These are phyloP conservation scores for Rhipidura dahli DNA, from an alignment of 2,113 vertebrate species.

Conservation along the genomic window DNA sequence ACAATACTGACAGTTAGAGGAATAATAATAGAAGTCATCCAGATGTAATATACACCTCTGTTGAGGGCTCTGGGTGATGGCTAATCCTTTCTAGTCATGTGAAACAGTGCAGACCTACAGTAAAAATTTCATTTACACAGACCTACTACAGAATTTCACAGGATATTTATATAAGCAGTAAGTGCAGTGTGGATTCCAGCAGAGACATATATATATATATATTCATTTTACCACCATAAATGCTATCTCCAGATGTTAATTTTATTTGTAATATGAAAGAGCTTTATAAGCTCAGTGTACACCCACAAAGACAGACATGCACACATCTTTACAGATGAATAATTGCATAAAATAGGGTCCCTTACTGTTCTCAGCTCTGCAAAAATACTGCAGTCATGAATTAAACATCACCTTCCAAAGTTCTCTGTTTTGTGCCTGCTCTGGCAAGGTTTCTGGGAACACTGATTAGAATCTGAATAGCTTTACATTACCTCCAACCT, in stretches of 20 bases:
- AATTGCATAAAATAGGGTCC: slow-evolving; percentile 3
- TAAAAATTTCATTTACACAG: background rate
- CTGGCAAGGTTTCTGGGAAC: slow-evolving; percentile 17
- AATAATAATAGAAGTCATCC: background rate
- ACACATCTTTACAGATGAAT: background rate
- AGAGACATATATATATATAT: background rate
- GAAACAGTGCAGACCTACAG: background rate
- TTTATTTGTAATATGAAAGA: background rate
- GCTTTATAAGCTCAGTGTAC: background rate
- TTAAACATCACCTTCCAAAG: slow-evolving; percentile 65
- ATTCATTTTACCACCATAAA: background rate
- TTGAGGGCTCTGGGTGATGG: background rate
- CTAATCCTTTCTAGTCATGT: background rate
- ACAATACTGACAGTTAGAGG: background rate
- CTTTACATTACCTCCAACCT: slow-evolving; percentile 83
- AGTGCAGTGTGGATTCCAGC: background rate
- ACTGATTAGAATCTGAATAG: slow-evolving; percentile 21
- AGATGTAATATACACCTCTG: background rate
- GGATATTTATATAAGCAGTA: background rate
- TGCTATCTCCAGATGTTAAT: background rate
- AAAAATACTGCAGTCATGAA: slow-evolving; percentile 74
- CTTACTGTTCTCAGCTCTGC: slow-evolving; percentile 43
- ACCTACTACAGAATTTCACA: background rate
- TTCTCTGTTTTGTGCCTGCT: slow-evolving; percentile 28
- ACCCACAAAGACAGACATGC: background rate